These are phyloP conservation scores for Plagodis pulveraria DNA, from an alignment of 2,888 invertebrate genomes.

Conservation along the genomic window DNA sequence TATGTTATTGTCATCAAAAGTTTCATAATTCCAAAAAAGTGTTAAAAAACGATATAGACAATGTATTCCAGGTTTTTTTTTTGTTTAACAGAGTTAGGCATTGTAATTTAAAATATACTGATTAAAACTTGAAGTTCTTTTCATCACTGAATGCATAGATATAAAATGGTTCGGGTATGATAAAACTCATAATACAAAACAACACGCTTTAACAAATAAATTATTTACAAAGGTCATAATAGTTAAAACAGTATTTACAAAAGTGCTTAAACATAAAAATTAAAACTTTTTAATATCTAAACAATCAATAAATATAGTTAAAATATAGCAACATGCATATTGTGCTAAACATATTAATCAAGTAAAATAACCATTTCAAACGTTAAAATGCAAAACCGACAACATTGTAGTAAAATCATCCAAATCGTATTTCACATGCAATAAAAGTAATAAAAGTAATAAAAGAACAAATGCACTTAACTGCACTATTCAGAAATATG, in stretches of 20 bases:
- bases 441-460: too few relatives aligned
- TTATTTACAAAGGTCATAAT: slow-evolving; percentile 18
- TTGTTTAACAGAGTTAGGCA: too few relatives aligned
- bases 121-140: too few relatives aligned
- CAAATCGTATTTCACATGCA: neutral
- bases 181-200: slow-evolving; percentile 7
- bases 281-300: slow-evolving; percentile 5
- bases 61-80: too few relatives aligned
- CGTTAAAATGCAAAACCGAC: neutral
- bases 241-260: slow-evolving; percentile 19
- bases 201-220: slow-evolving; percentile 7
- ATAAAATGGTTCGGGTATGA: neutral
- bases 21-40: too few relatives aligned
- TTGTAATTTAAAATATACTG: too few relatives aligned
- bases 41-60: too few relatives aligned
- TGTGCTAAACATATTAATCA: neutral
- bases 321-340: neutral
- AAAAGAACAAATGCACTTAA: too few relatives aligned
- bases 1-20: too few relatives aligned
- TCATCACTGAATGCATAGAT: too few relatives aligned
- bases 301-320: slow-evolving; percentile 8
- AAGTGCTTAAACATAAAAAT: slow-evolving; percentile 14
- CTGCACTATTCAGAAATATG: too few relatives aligned
- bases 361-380: neutral
- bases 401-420: neutral